phyloP scores from a whole-genome alignment of 2,797 vertebrate species.

The Sarcophilus harrisii region DNA sequence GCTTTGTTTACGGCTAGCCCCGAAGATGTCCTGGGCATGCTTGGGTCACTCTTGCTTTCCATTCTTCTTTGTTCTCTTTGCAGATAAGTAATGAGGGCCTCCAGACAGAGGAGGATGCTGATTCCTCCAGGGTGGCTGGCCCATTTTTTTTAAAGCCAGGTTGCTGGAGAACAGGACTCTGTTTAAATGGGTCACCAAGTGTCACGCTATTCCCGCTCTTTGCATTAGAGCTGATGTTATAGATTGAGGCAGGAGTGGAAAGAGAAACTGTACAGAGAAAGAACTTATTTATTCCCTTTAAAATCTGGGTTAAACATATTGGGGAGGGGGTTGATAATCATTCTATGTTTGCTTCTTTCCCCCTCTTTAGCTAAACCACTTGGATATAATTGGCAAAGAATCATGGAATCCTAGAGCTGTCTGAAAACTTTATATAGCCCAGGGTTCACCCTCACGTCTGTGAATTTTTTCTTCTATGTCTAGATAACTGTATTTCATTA shows the following conservation, averaged over 20 bases:
- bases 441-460: neutral
- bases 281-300: neutral
- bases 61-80: slow-evolving; percentile 34
- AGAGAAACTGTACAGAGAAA: neutral
- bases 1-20: slow-evolving; percentile 32
- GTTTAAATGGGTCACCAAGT: neutral
- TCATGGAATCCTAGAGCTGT: neutral
- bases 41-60: neutral
- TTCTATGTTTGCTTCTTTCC: neutral
- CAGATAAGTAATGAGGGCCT: neutral
- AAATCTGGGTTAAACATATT: neutral
- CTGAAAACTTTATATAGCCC: neutral
- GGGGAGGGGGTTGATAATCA: neutral
- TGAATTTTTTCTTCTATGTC: neutral
- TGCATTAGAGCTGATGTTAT: neutral
- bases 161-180: neutral
- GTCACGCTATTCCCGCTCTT: neutral
- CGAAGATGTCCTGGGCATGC: neutral
- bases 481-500: neutral
- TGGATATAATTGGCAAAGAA: neutral
- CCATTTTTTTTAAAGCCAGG: slow-evolving; percentile 16
- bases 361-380: neutral
- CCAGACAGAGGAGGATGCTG: neutral
- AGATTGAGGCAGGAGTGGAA: neutral
- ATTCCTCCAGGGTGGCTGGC: neutral